Evolutionary conservation across 2,113 vertebrate genomes (phyloP), one percentile per base, ranked within the genome.

Genomic region (Hirundichthys speculiger): DNA sequence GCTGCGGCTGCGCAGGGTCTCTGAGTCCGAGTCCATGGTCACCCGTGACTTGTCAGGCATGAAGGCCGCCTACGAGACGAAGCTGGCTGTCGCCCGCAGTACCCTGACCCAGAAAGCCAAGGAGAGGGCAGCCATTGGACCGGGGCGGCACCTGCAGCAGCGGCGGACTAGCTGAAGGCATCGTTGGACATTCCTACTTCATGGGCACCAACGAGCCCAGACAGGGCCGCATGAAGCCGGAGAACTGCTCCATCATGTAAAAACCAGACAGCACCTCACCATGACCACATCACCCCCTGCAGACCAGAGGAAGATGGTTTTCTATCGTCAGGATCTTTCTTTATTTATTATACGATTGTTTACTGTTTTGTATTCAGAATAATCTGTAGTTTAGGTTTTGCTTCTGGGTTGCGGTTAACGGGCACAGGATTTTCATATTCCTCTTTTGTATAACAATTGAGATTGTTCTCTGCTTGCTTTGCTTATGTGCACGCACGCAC

Each of bases 61-160:
- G 69, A 99, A 98, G 90, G 82, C 86, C 4, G 94, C 95, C 45
- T 99, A 98, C 2, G 96, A 99, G 92, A 90, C 90, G 0, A 97
- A 99, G 93, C 93, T 99, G 78, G 94, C 95, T 0, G 98, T 98
- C 16, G 98, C 98, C 69, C 95, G 98, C 57, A 96, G 96, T 86
- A 96, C 96, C 73, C 93, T 99, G 69, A 96, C 99, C 86, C 94
- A 96, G 1, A 96, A 98, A 83, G 97, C 98, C 79, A 97, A 94
- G 90, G 97, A 98, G 87, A 91, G 5, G 97, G 0, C 96, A 96
- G 85, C 87, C 95, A 0, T 95, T 96, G 0, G 96, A 97, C 1
- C 94, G 94, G 67, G 0, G 86, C 46, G 96, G 0, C 93, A 95
- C 40, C 87, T 98, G 81, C 96, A 99, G 92, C 90, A n/a, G n/a